phyloP scores from a whole-genome alignment of 2,888 invertebrate species.

The Drosophila kuntzei region DNA sequence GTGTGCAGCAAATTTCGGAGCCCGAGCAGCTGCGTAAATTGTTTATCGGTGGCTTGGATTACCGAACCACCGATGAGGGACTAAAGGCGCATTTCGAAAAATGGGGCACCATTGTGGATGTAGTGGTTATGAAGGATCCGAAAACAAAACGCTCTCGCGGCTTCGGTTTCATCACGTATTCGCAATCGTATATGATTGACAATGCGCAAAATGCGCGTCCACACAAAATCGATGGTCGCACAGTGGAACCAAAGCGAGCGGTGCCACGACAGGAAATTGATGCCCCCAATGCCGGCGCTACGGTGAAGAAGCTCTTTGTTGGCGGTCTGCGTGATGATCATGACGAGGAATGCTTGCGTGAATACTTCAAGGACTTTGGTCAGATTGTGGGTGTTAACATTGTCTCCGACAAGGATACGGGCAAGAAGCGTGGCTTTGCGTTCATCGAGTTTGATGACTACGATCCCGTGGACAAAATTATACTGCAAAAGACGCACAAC shows the following conservation, averaged over 20 bases:
- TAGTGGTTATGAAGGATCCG: slow-evolving; percentile 98
- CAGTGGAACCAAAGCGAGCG: slow-evolving; percentile 98
- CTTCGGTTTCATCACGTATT: slow-evolving; percentile 99
- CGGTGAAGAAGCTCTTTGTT: slow-evolving; percentile 97
- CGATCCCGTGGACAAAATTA: slow-evolving; percentile 97
- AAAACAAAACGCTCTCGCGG: slow-evolving; percentile 97
- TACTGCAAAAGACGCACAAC: slow-evolving; percentile 91
- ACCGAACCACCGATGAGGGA: slow-evolving; percentile 96
- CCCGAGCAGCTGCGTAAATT: slow-evolving; percentile 94
- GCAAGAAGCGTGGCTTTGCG: slow-evolving; percentile 97
- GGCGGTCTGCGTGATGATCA: slow-evolving; percentile 97
- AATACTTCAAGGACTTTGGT: slow-evolving; percentile 93
- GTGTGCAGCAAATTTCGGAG: slow-evolving; percentile 81
- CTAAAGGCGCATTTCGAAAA: slow-evolving; percentile 97
- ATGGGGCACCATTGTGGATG: slow-evolving; percentile 98
- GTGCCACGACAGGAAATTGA: slow-evolving; percentile 97
- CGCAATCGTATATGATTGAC: slow-evolving; percentile 97
- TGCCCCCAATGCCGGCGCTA: slow-evolving; percentile 95
- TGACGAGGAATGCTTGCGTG: slow-evolving; percentile 94
- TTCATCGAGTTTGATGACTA: slow-evolving; percentile 99
- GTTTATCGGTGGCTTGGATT: slow-evolving; percentile 98
- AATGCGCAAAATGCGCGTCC: slow-evolving; percentile 96
- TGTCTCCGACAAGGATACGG: slow-evolving; percentile 96
- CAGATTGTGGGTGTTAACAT: slow-evolving; percentile 94
- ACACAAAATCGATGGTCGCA: slow-evolving; percentile 95